A percentile compares a stretch with the other conserved stretches of the same genome.
These are phyloP conservation scores for Sebastes itinus DNA, from an alignment of 2,797 vertebrate species.

Conservation along the genomic window DNA sequence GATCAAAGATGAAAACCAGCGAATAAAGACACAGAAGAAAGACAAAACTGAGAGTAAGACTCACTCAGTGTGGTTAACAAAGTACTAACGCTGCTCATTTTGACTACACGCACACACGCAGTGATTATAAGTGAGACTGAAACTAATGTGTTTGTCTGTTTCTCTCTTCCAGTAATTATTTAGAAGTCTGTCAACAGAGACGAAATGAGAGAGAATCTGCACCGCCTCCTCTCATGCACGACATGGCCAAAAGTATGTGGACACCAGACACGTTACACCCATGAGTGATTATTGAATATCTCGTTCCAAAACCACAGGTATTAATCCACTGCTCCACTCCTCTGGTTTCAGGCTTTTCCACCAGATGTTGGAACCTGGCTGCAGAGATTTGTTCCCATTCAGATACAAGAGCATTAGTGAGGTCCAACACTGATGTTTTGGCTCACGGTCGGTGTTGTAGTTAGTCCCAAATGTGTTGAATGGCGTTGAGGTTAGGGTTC, in stretches of 20 bases:
- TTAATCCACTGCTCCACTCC: background rate
- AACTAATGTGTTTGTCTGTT: constrained; percentile 57
- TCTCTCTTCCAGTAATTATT: constrained; percentile 50
- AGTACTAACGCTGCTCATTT: constrained; percentile 11
- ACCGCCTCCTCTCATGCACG: background rate
- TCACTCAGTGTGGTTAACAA: constrained; percentile 1
- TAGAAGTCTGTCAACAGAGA: constrained; percentile 46
- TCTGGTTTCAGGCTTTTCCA: background rate
- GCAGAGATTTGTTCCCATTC: background rate
- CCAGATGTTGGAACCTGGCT: background rate
- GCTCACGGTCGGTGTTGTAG: background rate
- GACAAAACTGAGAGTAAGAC: background rate
- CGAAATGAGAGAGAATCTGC: background rate
- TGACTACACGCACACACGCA: background rate
- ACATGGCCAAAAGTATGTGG: background rate
- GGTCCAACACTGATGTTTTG: background rate
- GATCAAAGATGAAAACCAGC: background rate
- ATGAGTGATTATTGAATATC: background rate
- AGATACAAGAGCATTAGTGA: background rate
- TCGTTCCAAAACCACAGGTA: background rate
- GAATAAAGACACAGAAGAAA: background rate
- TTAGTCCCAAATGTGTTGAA: background rate
- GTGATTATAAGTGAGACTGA: constrained; percentile 51
- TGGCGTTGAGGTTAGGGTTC: fast-evolving
- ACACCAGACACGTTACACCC: background rate